Percentiles rank a stretch among this genome's conserved stretches.
Conservation (phyloP, 1,140 invertebrate genomes). For the Trichonephila inaurata region DNA sequence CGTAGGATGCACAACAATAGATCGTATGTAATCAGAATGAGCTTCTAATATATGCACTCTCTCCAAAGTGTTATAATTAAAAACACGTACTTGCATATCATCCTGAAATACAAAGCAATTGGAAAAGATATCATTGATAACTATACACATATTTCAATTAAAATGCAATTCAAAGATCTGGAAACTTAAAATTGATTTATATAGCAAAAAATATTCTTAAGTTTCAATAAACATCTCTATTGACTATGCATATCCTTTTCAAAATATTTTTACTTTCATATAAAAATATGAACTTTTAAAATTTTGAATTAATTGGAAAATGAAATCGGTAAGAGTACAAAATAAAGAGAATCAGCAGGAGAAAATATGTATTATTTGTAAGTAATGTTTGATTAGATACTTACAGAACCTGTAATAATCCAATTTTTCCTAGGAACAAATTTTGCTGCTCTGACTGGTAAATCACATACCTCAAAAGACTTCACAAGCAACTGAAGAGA, state of each 20-base stretch:
- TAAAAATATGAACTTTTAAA: no score
- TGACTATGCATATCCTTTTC: no score
- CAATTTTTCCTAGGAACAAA: conserved; percentile 99
- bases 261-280: no score
- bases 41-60: conserved; percentile 97
- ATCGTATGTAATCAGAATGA: conserved; percentile 98
- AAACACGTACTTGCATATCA: conserved; percentile 91
- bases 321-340: no score
- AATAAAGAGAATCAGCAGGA: no score
- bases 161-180: no score
- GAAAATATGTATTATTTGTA: background rate
- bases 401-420: conserved; percentile 98
- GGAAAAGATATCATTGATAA: no score
- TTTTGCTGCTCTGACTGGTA: conserved; percentile 96
- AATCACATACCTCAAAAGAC: conserved; percentile 97
- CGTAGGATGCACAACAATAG: conserved; percentile 97
- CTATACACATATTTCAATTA: no score
- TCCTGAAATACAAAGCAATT: conserved; percentile 80
- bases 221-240: no score
- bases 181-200: no score
- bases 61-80: conserved; percentile 99
- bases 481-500: conserved; percentile 89
- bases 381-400: background rate
- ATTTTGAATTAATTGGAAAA: no score
- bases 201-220: no score